phyloP scores from a whole-genome alignment of 2,888 invertebrate species.

The Andrena bicolor region DNA sequence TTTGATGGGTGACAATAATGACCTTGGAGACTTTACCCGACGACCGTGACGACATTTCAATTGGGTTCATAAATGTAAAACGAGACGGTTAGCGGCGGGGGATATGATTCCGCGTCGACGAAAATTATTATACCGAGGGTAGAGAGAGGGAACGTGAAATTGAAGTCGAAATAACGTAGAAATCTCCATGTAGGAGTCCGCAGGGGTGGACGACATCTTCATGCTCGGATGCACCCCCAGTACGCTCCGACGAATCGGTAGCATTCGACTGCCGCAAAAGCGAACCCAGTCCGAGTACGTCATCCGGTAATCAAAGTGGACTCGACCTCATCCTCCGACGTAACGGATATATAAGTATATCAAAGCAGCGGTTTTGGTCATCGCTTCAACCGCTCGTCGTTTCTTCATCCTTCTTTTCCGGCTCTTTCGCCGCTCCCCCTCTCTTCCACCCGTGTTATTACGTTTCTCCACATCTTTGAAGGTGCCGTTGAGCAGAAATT shows the following conservation, averaged over 20 bases:
- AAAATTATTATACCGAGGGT: conserved; percentile 54
- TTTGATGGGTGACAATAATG: conserved; percentile 7
- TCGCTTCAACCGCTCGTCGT: conserved; percentile 71
- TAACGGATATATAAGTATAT: conserved; percentile 80
- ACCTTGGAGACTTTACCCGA: conserved; percentile 2
- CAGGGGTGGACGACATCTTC: conserved; percentile 67
- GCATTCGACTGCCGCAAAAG: conserved; percentile 72
- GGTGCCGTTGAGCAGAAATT: conserved; percentile 81
- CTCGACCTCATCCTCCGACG: conserved; percentile 74
- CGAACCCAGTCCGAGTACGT: conserved; percentile 72
- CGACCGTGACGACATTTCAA: conserved; percentile 30
- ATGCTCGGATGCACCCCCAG: conserved; percentile 67
- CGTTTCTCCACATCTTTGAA: conserved; percentile 82
- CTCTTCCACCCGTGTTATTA: conserved; percentile 70
- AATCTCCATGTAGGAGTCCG: conserved; percentile 46
- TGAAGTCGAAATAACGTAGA: conserved; percentile 69
- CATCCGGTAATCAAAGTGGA: conserved; percentile 82
- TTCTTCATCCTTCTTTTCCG: conserved; percentile 61
- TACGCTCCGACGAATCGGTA: conserved; percentile 68
- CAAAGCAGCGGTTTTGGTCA: conserved; percentile 77
- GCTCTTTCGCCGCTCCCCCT: conserved; percentile 48
- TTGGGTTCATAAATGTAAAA: conserved; percentile 41
- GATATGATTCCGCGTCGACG: conserved; percentile 43
- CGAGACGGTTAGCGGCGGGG: conserved; percentile 38
- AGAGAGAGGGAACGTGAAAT: conserved; percentile 53